Base-by-base conservation (phyloP, 2,888 invertebrate species). In the Hirudinaria manillensis region DNA sequence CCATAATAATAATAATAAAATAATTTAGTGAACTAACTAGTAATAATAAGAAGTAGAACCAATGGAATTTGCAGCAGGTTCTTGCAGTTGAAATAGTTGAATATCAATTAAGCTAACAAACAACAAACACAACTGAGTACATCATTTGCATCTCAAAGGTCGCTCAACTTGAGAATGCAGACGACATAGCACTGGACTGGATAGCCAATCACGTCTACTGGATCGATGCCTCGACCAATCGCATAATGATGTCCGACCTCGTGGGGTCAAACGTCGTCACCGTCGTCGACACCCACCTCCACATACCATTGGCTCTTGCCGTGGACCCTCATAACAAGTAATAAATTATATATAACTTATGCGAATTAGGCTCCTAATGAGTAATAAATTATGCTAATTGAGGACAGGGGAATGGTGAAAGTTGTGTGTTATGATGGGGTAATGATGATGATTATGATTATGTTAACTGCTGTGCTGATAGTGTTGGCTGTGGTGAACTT, bases 171-270 rank as follows among this genome's bases (percentile, higher is more conserved):
- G 45, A 45, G 45, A 45, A 45, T 45, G 45, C 45, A 13, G 72
- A 70, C 19, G 94, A 85, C 4, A 78, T 87, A 70, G 85, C 86
- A 0, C 81, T 86, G n/a, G 87, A 87, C 80, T 87, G 87, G 87
- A 81, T 85, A 21, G 83, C 82, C n/a, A 79, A 83, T 21, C 86
- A 86, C 77, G 81, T 87, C 29, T 87, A 87, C 82, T 87, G 87
- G 87, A 84, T 85, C 4, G 87, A 87, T 79, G 84, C 86, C 56
- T 85, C 51, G 56, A 74, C 53, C 56, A 67, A 72, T 21, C 74
- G 45, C 27, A 77, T 79, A 53, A 72, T 72, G 76, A 76, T 75
- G 74, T 45, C 70, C 24, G 65, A 73, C 29, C 56, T 77, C 29
- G 36, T 74, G 13, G 76, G 72, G 36, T 72, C 36, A 13, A 66